Percentiles rank a stretch among this genome's conserved stretches.
Conservation (phyloP, 2,888 invertebrate species). For the Synanthedon tipuliformis region DNA sequence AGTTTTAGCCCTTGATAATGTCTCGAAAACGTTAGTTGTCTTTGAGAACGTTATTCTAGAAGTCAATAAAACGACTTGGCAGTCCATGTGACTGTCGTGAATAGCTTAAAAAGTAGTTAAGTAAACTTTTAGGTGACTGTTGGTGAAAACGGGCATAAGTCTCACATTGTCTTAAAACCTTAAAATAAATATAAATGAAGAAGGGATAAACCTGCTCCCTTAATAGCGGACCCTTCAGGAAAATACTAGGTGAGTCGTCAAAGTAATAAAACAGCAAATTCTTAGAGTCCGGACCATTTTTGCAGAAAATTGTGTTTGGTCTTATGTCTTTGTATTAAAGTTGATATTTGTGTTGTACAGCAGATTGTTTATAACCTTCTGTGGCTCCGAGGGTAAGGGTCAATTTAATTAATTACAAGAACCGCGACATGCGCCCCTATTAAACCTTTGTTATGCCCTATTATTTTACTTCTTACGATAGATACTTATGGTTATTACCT, state of each 20-base stretch:
- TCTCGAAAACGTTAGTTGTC: too few relatives aligned
- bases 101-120: too few relatives aligned
- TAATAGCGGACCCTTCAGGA: slow-evolving; percentile 38
- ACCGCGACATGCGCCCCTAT: slow-evolving; percentile 50
- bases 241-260: slow-evolving; percentile 40
- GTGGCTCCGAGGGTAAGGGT: slow-evolving; percentile 41
- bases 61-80: too few relatives aligned
- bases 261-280: slow-evolving; percentile 46
- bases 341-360: slow-evolving; percentile 24
- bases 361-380: slow-evolving; percentile 22
- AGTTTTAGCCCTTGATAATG: too few relatives aligned
- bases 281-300: slow-evolving; percentile 28
- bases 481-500: slow-evolving; percentile 29
- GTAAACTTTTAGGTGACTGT: too few relatives aligned
- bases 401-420: slow-evolving; percentile 56
- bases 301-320: slow-evolving; percentile 16
- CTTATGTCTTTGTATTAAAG: slow-evolving; percentile 24
- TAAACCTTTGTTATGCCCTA: slow-evolving; percentile 46
- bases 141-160: too few relatives aligned
- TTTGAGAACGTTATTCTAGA: too few relatives aligned
- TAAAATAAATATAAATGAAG: slow-evolving; percentile 31
- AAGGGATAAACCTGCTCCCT: slow-evolving; percentile 33
- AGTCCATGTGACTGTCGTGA: too few relatives aligned
- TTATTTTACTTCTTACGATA: slow-evolving; percentile 33
- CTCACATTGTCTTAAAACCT: slow-evolving; percentile 12